A percentile compares a stretch with the other conserved stretches of the same genome.
These are phyloP conservation scores for Aegithalos caudatus DNA, from an alignment of 2,113 vertebrate species.

Conservation along the genomic window DNA sequence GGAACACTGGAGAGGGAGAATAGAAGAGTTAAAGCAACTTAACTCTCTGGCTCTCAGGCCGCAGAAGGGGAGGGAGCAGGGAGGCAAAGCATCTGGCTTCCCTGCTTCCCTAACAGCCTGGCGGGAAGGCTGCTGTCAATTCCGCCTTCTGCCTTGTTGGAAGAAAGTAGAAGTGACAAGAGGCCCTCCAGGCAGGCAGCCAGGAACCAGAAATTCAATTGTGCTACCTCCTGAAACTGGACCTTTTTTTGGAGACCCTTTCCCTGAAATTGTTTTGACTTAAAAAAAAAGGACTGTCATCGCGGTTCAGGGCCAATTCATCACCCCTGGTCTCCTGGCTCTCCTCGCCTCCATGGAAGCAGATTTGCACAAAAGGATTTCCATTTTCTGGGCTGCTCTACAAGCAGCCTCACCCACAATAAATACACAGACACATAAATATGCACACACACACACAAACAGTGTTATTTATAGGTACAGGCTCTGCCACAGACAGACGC, in stretches of 20 bases:
- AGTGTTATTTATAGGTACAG: conserved; percentile 4
- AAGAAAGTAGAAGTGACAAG: conserved; percentile 64
- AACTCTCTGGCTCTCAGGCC: not conserved
- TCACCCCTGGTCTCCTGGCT: not conserved
- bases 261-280: conserved; percentile 24
- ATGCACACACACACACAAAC: not conserved
- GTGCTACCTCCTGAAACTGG: conserved; percentile 39
- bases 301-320: not conserved
- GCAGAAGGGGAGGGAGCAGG: conserved; percentile 5
- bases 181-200: conserved; percentile 58
- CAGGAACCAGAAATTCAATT: conserved; percentile 56
- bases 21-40: conserved; percentile 35
- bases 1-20: not conserved
- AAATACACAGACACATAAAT: not conserved
- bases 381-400: not conserved
- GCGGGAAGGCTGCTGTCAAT: conserved; percentile 59
- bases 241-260: conserved; percentile 37
- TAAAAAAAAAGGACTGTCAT: not conserved
- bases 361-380: conserved; percentile 3
- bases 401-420: not conserved
- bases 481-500: not conserved
- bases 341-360: not conserved
- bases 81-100: conserved; percentile 60
- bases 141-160: conserved; percentile 62
- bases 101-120: conserved; percentile 34